A percentile compares a stretch with the other conserved stretches of the same genome.
Evolutionary conservation across 2,888 invertebrate genomes (phyloP).

Genomic region (Baccha elongata): DNA sequence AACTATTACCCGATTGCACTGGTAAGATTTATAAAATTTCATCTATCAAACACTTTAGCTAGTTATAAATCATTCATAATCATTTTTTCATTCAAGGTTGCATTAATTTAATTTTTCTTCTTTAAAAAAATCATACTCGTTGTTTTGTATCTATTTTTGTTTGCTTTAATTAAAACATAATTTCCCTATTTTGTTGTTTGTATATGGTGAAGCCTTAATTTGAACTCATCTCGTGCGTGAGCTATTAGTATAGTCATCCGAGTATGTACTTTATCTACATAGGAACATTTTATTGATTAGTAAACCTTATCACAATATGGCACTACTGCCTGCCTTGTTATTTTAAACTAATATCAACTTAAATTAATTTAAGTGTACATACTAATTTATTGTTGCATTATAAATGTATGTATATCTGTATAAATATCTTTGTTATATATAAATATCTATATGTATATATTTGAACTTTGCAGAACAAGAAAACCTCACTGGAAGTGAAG

Average conservation of each 20-base stretch:
- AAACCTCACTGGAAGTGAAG: constrained; percentile 70
- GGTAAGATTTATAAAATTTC: too few relatives aligned
- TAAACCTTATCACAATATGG: too few relatives aligned
- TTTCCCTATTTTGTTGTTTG: too few relatives aligned
- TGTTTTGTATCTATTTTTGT: constrained; percentile 22
- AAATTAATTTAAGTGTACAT: too few relatives aligned
- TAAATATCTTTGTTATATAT: background rate
- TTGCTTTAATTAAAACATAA: constrained; percentile 13
- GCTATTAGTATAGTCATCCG: too few relatives aligned
- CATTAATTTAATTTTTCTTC: background rate
- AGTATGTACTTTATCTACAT: background rate
- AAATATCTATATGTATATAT: constrained; percentile 4
- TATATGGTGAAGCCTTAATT: too few relatives aligned
- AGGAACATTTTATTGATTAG: constrained; percentile 16
- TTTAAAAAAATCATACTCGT: background rate
- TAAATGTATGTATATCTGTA: too few relatives aligned
- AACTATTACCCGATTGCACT: constrained; percentile 85
- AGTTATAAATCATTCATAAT: constrained; percentile 34
- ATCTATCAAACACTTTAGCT: too few relatives aligned
- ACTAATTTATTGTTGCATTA: too few relatives aligned
- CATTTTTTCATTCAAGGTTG: constrained; percentile 30
- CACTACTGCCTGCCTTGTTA: too few relatives aligned
- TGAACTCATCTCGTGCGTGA: too few relatives aligned
- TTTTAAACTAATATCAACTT: too few relatives aligned
- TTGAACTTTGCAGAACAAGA: constrained; percentile 74